Conservation (phyloP, 2,797 vertebrate genomes). For the Megalops cyprinoides region DNA sequence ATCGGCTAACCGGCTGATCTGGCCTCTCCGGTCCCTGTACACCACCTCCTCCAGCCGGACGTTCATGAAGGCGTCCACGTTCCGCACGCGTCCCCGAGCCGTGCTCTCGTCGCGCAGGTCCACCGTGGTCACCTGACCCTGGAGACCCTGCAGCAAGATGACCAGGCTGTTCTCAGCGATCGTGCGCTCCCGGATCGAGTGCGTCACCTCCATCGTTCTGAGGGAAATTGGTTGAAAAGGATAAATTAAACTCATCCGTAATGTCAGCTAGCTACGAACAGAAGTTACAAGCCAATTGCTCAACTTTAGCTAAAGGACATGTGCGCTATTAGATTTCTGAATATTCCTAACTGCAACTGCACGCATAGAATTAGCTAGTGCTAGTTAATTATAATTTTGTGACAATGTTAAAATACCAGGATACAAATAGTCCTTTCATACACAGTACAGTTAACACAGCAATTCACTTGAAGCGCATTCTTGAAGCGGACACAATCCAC, state of each 20-base stretch:
- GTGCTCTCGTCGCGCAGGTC: slow-evolving; percentile 89
- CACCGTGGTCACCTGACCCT: slow-evolving; percentile 85
- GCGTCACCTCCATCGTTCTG: slow-evolving; percentile 70
- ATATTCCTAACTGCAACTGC: no score
- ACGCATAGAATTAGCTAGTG: neutral
- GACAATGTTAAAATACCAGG: no score
- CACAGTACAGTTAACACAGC: no score
- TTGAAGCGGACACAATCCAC: no score
- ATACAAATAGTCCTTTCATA: no score
- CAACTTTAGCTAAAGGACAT: no score
- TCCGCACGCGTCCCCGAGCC: slow-evolving; percentile 80
- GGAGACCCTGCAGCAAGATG: slow-evolving; percentile 89
- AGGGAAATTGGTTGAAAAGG: neutral
- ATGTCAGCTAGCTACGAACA: neutral
- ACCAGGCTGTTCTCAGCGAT: slow-evolving; percentile 95
- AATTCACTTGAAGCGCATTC: no score
- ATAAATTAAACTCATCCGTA: neutral
- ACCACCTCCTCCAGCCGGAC: slow-evolving; percentile 82
- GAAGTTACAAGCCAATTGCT: neutral
- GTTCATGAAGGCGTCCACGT: slow-evolving; percentile 97
- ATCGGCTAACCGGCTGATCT: slow-evolving; percentile 73
- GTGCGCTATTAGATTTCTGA: no score
- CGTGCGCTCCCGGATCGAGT: slow-evolving; percentile 87
- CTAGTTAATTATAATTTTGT: neutral
- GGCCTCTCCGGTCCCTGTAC: slow-evolving; percentile 79